Evolutionary conservation across 2,797 vertebrate species (phyloP), one percentile per base, ranked within the genome.

Genomic region (Oreochromis mossambicus): DNA sequence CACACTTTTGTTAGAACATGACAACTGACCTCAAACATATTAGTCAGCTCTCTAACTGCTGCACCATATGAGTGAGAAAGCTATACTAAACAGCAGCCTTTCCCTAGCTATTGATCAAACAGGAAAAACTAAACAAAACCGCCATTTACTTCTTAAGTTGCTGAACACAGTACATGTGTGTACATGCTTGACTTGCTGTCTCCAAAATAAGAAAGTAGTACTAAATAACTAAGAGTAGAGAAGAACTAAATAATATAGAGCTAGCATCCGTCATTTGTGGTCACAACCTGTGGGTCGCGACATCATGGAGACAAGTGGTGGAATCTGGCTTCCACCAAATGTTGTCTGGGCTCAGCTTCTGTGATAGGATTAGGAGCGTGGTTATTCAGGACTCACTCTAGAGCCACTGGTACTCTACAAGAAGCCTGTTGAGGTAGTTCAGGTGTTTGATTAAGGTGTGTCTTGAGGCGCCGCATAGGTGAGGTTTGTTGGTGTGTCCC

Each of bases 401-500:
- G 70, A 50, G 70, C 15, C 17, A 75, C 43, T 50, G 43, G 24
- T 75, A 11, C 26, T 50, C 68, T 29, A 19, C 26, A 50, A 3
- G 10, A 48, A 50, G 70, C 43, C 70, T 8, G 26, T 29, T 29
- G 26, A 50, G 70, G 26, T n/a, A 48, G 26, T 13, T 48, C 9
- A 19, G 68, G 41, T 0, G 1, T 48, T 0, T 73, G 3, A 73
- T 46, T 19, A 10, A 9, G 41, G 15, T 48, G 38, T 26, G 21
- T 46, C 21, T 26, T 43, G 21, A 38, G 38, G 17, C 7, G 9
- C 50, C 8, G 5, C 19, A 8, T 10, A 9, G 8, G 14, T 19
- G 41, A 73, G 41, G 6, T 73, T 4, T 73, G 43, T 73, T 73
- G 15, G 41, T 26, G 43, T 73, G 41, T 48, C 68, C 41, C 10